These are phyloP conservation scores for Rafetus swinhoei DNA, from an alignment of 2,113 vertebrate species.

Conservation along the genomic window DNA sequence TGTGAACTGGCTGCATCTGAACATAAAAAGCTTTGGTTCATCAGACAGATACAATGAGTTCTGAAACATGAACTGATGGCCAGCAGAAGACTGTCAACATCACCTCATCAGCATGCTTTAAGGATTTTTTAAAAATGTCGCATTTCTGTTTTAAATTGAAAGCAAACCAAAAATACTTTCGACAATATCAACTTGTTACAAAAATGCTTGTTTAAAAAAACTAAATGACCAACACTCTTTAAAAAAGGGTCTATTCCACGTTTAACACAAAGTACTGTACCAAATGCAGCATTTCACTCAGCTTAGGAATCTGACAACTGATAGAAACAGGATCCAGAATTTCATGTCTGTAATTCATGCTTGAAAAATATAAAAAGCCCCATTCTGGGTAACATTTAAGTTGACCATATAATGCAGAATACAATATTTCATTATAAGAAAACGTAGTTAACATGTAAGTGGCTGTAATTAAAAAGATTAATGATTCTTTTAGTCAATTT, in stretches of 20 bases:
- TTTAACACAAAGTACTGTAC: constrained; percentile 63
- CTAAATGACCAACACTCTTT: constrained; percentile 55
- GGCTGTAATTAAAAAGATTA: constrained; percentile 77
- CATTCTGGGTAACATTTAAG: constrained; percentile 63
- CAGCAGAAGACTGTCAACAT: constrained; percentile 61
- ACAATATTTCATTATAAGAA: constrained; percentile 79
- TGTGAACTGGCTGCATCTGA: constrained; percentile 70
- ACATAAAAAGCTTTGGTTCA: constrained; percentile 77
- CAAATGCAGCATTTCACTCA: constrained; percentile 66
- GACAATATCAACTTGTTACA: constrained; percentile 71
- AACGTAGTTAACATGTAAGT: constrained; percentile 79
- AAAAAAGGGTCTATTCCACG: constrained; percentile 68
- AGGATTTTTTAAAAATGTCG: constrained; percentile 70
- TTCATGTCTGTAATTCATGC: constrained; percentile 60
- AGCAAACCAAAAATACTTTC: constrained; percentile 74
- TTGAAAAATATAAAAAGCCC: constrained; percentile 77
- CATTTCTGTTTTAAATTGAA: constrained; percentile 75
- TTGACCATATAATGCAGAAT: constrained; percentile 78
- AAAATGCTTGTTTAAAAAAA: constrained; percentile 73
- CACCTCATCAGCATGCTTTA: constrained; percentile 51
- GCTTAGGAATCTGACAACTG: constrained; percentile 69
- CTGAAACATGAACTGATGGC: constrained; percentile 61
- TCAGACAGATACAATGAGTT: constrained; percentile 68
- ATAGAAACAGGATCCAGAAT: constrained; percentile 74
- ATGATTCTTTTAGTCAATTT: constrained; percentile 80